A percentile compares a stretch with the other conserved stretches of the same genome.
phyloP scores from a whole-genome alignment of 2,888 invertebrate species.

The Eledona agricola region DNA sequence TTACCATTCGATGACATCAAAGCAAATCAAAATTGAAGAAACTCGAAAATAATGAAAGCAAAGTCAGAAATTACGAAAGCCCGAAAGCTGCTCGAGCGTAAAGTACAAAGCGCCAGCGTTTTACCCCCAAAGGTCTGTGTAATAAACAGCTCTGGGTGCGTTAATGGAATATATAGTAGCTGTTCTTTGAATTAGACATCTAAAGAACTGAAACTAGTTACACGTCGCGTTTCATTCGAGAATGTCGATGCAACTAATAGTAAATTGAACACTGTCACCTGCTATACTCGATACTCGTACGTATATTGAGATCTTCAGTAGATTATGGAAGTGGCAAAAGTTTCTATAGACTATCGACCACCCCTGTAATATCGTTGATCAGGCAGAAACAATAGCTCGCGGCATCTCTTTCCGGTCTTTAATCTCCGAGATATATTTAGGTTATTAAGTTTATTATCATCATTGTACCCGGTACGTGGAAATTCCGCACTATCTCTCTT shows the following conservation, averaged over 20 bases:
- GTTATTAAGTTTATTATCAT: constrained; percentile 5
- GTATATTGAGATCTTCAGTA: too few relatives aligned
- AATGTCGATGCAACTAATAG: constrained; percentile 4
- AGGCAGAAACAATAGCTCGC: constrained; percentile 14
- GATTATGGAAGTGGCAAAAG: too few relatives aligned
- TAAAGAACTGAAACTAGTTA: constrained; percentile 18
- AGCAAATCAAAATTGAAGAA: constrained; percentile 3
- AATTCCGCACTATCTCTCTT: background rate
- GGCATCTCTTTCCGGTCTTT: constrained; percentile 12
- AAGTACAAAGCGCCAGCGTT: constrained; percentile 21
- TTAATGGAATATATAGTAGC: constrained; percentile 30
- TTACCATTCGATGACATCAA: constrained; percentile 7
- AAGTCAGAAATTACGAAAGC: constrained; percentile 10
- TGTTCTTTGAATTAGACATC: constrained; percentile 18
- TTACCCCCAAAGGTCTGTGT: constrained; percentile 20
- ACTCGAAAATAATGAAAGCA: constrained; percentile 9
- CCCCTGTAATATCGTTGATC: constrained; percentile 17
- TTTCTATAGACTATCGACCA: too few relatives aligned
- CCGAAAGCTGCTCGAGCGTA: constrained; percentile 17
- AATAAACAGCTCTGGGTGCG: constrained; percentile 19
- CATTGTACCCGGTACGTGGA: constrained; percentile 1
- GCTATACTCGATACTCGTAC: too few relatives aligned
- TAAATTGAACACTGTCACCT: constrained; percentile 3
- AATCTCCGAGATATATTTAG: constrained; percentile 12
- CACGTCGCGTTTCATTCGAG: constrained; percentile 20